Percentiles rank a stretch among this genome's conserved stretches.
phyloP scores from a whole-genome alignment of 2,797 vertebrate species.

The Xenops minutus region DNA sequence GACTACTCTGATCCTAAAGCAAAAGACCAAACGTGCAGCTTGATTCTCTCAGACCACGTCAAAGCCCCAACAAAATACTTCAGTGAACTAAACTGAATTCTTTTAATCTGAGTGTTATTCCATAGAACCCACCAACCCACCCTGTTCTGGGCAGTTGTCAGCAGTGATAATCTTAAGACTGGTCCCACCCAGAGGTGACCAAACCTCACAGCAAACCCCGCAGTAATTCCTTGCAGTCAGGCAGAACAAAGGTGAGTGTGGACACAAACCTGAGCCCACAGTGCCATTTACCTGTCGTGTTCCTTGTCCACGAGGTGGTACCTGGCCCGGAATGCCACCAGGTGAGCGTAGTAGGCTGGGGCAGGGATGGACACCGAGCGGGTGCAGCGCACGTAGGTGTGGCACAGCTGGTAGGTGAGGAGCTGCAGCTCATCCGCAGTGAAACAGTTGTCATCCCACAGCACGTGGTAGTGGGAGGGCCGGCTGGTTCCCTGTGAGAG shows the following conservation, averaged over 20 bases:
- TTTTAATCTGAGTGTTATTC: neutral
- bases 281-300: constrained; percentile 90
- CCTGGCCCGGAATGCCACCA: constrained; percentile 96
- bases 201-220: neutral
- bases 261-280: neutral
- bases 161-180: neutral
- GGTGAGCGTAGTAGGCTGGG: constrained; percentile 96
- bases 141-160: neutral
- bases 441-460: constrained; percentile 99
- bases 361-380: constrained; percentile 98
- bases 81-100: neutral
- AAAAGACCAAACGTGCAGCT: fast-evolving
- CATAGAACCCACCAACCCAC: neutral
- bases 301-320: constrained; percentile 99
- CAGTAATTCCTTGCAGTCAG: neutral
- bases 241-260: neutral
- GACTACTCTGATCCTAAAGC: neutral
- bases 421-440: constrained; percentile 98
- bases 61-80: neutral
- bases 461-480: constrained; percentile 96
- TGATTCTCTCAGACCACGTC: neutral
- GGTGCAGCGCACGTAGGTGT: constrained; percentile 98
- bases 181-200: neutral
- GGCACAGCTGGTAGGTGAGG: constrained; percentile 99
- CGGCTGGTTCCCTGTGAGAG: constrained; percentile 91